Evolutionary conservation across 2,888 invertebrate species (phyloP).

Genomic region (Stramonita haemastoma): DNA sequence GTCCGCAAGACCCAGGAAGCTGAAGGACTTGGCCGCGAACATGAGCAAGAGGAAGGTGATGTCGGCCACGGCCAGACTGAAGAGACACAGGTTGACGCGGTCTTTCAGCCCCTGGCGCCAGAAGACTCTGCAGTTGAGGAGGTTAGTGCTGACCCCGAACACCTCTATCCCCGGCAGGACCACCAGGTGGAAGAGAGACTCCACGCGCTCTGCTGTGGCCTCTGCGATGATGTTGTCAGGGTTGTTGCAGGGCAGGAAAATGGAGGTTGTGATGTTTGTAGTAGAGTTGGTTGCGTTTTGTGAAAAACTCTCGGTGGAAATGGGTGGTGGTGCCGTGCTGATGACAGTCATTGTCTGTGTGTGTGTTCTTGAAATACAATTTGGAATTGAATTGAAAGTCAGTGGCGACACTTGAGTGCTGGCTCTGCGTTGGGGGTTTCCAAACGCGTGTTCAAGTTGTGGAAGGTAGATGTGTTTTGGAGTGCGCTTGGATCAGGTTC

Average conservation of each 20-base stretch:
- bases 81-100: slow-evolving; percentile 31
- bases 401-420: no score
- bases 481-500: no score
- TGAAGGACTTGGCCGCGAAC: slow-evolving; percentile 25
- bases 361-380: no score
- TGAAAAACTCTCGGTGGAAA: no score
- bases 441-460: no score
- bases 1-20: slow-evolving; percentile 19
- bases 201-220: background rate
- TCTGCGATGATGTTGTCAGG: slow-evolving; percentile 2
- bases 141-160: slow-evolving; percentile 28
- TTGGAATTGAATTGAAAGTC: no score
- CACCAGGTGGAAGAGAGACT: background rate
- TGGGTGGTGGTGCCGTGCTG: no score
- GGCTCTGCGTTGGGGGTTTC: no score
- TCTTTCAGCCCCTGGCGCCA: slow-evolving; percentile 16
- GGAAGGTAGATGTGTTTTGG: no score
- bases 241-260: background rate
- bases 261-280: background rate
- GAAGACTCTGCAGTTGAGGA: slow-evolving; percentile 24
- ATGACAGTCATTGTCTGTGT: no score
- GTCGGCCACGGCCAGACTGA: slow-evolving; percentile 27
- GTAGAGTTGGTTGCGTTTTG: no score
- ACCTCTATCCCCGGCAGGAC: slow-evolving; percentile 1
- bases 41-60: background rate